Evolutionary conservation across 2,888 invertebrate genomes (phyloP), one percentile per base, ranked within the genome.

Genomic region (Brenthis hecate): DNA sequence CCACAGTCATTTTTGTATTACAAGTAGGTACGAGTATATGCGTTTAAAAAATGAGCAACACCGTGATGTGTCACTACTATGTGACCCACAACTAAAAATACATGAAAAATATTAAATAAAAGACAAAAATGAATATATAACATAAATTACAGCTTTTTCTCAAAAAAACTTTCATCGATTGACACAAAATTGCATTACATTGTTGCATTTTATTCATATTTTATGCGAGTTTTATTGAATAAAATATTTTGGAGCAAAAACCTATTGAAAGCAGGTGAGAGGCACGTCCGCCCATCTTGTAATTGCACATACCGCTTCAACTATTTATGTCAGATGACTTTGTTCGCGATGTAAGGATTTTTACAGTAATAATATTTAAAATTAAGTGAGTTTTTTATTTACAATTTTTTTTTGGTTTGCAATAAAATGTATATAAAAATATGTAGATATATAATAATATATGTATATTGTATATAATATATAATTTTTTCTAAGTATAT

Each of bases 221-320:
- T 62, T 65, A 11, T 53, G 23, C 5, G 6, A 51, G 56, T 32
- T 36, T 57, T 57, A 57, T 69, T 65, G 56, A 66, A 54, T 62
- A 54, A 70, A 69, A 66, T 32, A 56, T 66, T 47, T 16, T 43
- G 32, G 14, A 60, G 72, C 69, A 66, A 75, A 77, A 74, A 65
- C 64, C 69, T 64, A 72, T 75, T 76, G 72, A 58, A 70, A 73
- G 80, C 86, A 85, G 86, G 84, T 88, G 86, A 77, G 71, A 76
- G 76, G 74, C 81, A 81, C 83, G 84, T 83, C 80, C 74, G 75
- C 72, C 70, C 69, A 71, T 72, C 23, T 72, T 60, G 76, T 80
- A 85, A 87, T 85, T 85, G 82, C 76, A 75, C 74, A 71, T 73
- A 76, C 50, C 54, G 54, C 23, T 28, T 50, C 28, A 50, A 60